These are phyloP conservation scores for Torymus auratus DNA, from an alignment of 2,888 invertebrate genomes.

Conservation along the genomic window DNA sequence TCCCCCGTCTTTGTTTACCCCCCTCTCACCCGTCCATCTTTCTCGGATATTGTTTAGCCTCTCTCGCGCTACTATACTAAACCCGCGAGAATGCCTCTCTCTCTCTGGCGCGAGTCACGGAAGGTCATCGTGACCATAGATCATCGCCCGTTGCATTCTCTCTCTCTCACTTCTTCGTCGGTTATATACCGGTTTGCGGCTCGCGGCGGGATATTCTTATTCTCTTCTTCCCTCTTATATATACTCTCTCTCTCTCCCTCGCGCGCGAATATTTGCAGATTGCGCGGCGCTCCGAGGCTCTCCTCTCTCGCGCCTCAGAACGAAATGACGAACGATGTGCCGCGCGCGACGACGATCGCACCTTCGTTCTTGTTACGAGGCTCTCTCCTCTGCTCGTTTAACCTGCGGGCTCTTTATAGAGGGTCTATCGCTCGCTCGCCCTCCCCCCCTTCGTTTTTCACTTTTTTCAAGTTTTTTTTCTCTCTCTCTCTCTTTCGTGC, in stretches of 20 bases:
- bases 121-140: conserved; percentile 64
- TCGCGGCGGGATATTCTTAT: conserved; percentile 54
- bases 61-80: conserved; percentile 60
- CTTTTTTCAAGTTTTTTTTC: not conserved
- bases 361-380: conserved; percentile 32
- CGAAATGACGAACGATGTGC: conserved; percentile 57
- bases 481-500: conserved; percentile 13
- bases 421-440: not conserved
- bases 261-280: conserved; percentile 52
- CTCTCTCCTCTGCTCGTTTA: conserved; percentile 42
- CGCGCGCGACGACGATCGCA: conserved; percentile 49
- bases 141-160: conserved; percentile 57
- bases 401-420: conserved; percentile 49
- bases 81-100: conserved; percentile 61
- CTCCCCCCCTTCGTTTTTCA: no score
- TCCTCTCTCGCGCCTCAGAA: conserved; percentile 11
- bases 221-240: conserved; percentile 38
- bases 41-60: conserved; percentile 61
- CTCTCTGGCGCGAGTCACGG: conserved; percentile 60
- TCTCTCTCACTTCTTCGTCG: conserved; percentile 22
- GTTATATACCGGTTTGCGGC: conserved; percentile 52
- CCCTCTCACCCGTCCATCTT: not conserved
- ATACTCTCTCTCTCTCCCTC: conserved; percentile 27
- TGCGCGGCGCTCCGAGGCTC: conserved; percentile 39
- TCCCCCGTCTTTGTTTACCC: conserved; percentile 11